Evolutionary conservation across 2,888 invertebrate genomes (phyloP).

Genomic region (Drosophila histrio): DNA sequence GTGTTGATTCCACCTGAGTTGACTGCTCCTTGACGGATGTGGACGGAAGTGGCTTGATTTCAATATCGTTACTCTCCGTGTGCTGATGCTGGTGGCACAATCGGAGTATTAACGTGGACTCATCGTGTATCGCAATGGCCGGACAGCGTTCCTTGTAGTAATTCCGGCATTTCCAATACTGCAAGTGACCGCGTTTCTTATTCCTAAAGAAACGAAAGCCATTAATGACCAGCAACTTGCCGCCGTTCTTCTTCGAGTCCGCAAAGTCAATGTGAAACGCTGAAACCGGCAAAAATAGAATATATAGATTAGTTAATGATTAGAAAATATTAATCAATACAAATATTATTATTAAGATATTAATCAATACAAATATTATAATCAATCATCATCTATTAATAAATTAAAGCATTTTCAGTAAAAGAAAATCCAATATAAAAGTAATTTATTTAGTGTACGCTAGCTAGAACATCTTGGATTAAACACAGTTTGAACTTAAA

Average conservation of each 20-base stretch:
- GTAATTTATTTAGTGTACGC: conserved; percentile 47
- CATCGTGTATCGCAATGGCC: conserved; percentile 84
- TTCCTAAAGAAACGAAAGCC: conserved; percentile 84
- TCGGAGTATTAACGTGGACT: conserved; percentile 80
- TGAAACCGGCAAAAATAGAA: conserved; percentile 51
- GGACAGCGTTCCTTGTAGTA: conserved; percentile 84
- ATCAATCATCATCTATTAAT: neutral
- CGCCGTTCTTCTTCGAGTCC: conserved; percentile 84
- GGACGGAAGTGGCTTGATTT: conserved; percentile 79
- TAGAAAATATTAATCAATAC: no score
- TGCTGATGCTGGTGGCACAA: conserved; percentile 84
- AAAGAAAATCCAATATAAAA: conserved; percentile 16
- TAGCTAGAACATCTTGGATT: conserved; percentile 17
- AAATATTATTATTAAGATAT: neutral
- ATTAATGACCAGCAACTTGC: conserved; percentile 83
- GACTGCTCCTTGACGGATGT: conserved; percentile 22
- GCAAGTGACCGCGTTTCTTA: conserved; percentile 83
- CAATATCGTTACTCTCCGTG: conserved; percentile 82
- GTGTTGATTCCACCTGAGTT: neutral
- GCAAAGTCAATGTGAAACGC: conserved; percentile 84
- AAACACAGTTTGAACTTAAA: conserved; percentile 33
- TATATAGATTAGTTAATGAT: conserved; percentile 17
- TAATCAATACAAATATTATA: neutral
- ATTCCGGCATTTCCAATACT: conserved; percentile 84
- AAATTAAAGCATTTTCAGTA: neutral